These are phyloP conservation scores for Pampusana beccarii DNA, from an alignment of 2,113 vertebrate genomes.

Conservation along the genomic window DNA sequence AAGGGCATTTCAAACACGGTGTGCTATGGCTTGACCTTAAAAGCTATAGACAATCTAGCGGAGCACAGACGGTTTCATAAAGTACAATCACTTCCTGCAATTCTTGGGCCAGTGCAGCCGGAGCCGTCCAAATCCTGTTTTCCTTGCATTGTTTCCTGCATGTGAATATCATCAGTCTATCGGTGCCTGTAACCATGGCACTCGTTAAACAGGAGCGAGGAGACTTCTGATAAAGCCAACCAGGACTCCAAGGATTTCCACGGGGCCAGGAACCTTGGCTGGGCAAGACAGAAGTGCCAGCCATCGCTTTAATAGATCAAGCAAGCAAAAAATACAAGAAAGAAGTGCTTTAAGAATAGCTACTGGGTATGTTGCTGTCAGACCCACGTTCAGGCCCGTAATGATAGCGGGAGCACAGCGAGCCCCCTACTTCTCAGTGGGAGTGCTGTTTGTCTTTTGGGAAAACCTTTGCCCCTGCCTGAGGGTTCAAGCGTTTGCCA, in stretches of 20 bases:
- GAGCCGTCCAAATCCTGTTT: conserved; percentile 99
- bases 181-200: conserved; percentile 84
- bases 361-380: background rate
- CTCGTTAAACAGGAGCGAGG: conserved; percentile 71
- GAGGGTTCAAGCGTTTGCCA: fast-evolving
- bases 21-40: conserved; percentile 81
- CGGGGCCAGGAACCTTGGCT: background rate
- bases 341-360: background rate
- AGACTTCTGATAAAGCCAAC: conserved; percentile 74
- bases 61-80: conserved; percentile 93
- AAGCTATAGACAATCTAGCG: conserved; percentile 88
- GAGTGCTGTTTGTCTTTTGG: background rate
- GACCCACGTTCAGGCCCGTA: background rate
- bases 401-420: background rate
- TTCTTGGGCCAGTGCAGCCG: conserved; percentile 92
- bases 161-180: conserved; percentile 83
- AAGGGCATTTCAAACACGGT: conserved; percentile 77
- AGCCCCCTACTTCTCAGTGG: background rate
- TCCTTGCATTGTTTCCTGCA: conserved; percentile 94
- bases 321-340: background rate
- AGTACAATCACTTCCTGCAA: conserved; percentile 99
- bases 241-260: conserved; percentile 58
- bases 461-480: background rate
- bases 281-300: conserved; percentile 2
- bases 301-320: background rate